Evolutionary conservation across 2,888 invertebrate genomes (phyloP).

Genomic region (Tachina fera): DNA sequence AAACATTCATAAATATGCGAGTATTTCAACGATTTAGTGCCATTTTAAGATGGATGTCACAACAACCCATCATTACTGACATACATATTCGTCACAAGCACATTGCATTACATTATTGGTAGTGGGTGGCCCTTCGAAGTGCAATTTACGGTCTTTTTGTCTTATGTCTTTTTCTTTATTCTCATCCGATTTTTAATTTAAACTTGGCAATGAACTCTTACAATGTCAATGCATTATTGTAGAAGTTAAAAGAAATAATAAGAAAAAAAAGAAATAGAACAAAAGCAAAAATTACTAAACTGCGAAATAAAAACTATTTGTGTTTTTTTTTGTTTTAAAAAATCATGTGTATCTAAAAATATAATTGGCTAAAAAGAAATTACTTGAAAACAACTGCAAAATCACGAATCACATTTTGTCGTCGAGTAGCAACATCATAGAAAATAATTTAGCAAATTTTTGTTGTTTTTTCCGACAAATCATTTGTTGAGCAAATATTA

Average conservation of each 20-base stretch:
- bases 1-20: too few species aligned
- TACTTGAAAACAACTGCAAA: constrained; percentile 8
- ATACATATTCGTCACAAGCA: neutral
- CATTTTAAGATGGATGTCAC: too few species aligned
- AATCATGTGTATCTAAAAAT: constrained; percentile 56
- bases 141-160: constrained; percentile 18
- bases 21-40: too few species aligned
- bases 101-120: constrained; percentile 19
- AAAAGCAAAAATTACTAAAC: constrained; percentile 20
- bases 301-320: constrained; percentile 51
- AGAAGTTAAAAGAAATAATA: constrained; percentile 66
- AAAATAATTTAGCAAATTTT: constrained; percentile 17
- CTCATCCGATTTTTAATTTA: constrained; percentile 73
- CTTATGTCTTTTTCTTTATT: neutral
- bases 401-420: constrained; percentile 30
- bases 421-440: constrained; percentile 9
- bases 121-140: neutral
- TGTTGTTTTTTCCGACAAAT: constrained; percentile 3
- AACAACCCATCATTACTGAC: neutral
- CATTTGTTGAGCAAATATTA: neutral
- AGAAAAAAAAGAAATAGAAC: constrained; percentile 2
- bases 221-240: constrained; percentile 77
- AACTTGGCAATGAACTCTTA: constrained; percentile 81
- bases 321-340: constrained; percentile 47
- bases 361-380: constrained; percentile 16